Evolutionary conservation across 1,140 invertebrate species (phyloP), one percentile per base, ranked within the genome.

Genomic region (Camponotus floridanus): DNA sequence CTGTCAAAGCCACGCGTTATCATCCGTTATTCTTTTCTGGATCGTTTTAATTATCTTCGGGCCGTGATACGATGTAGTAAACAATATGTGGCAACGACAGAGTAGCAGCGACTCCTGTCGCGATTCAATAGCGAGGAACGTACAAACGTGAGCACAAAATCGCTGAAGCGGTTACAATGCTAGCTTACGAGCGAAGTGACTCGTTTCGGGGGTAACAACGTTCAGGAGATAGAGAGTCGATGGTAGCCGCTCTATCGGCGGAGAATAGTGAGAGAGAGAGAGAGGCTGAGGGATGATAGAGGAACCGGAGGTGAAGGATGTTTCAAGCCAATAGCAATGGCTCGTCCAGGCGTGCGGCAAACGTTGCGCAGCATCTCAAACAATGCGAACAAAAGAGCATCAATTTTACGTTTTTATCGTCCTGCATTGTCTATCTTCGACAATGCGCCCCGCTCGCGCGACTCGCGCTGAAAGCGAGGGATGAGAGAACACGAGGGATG

Each of bases 391-490:
- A 94, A 95, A 94, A 93, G 92, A 94, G 94, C 93, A 95, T 95
- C 94, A 95, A 95, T 95, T 95, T 94, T 94, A 95, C 93, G 94
- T 95, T 95, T 95, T 95, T 95, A 95, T 95, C 94, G 92, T 92
- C 76, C 81, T 78, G 89, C 85, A 94, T 94, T 94, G 94, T 94
- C 92, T 94, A 93, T 94, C 93, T 92, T 92, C 90, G 91, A 94
- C 94, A 94, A 94, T 94, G 86, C 92, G 48, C 84, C 76, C 86
- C 78, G 80, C 87, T 88, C 81, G 85, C 85, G 89, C 88, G 88
- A 68, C 83, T 87, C 79, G 79, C 45, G 61, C 42, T 71, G 64
- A 36, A 64, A 64, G 62, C 31, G 42, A 51, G 65, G 59, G 48
- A 26, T 61, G 71, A 7, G 55, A 26, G 26, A 26, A 26, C 18